phyloP scores from a whole-genome alignment of 2,797 vertebrate genomes.

The Epinephelus coioides region DNA sequence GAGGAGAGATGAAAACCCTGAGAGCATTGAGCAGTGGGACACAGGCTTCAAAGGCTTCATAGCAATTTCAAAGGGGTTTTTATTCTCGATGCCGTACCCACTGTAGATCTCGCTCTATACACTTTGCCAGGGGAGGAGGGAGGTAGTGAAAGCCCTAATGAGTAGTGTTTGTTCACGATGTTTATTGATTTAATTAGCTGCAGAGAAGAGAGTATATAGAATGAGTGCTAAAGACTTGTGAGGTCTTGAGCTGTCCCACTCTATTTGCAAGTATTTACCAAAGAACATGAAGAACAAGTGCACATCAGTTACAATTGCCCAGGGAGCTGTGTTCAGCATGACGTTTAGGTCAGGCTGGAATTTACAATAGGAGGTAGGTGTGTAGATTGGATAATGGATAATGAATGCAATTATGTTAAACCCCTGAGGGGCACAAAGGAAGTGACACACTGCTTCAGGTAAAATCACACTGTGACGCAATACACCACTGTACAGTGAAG shows the following conservation, averaged over 20 bases:
- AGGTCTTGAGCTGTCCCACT: slow-evolving; percentile 55
- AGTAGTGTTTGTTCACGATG: slow-evolving; percentile 56
- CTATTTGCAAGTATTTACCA: slow-evolving; percentile 59
- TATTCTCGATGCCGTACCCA: slow-evolving; percentile 41
- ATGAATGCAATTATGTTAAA: slow-evolving; percentile 59
- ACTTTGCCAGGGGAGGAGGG: slow-evolving; percentile 29
- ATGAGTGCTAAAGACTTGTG: slow-evolving; percentile 62
- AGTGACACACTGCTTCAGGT: slow-evolving; percentile 43
- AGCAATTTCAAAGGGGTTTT: slow-evolving; percentile 74
- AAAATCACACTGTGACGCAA: slow-evolving; percentile 26
- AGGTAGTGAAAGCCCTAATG: slow-evolving; percentile 49
- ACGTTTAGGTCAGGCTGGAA: slow-evolving; percentile 40
- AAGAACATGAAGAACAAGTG: slow-evolving; percentile 57
- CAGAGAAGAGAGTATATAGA: slow-evolving; percentile 49
- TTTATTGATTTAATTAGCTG: slow-evolving; percentile 75
- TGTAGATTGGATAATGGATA: slow-evolving; percentile 57
- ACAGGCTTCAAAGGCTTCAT: slow-evolving; percentile 73
- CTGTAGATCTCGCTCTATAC: slow-evolving; percentile 37
- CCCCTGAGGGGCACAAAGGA: slow-evolving; percentile 21
- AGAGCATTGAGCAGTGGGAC: slow-evolving; percentile 70
- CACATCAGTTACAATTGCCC: slow-evolving; percentile 53
- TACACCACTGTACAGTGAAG: slow-evolving; percentile 11
- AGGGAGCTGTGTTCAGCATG: slow-evolving; percentile 36
- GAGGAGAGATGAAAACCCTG: slow-evolving; percentile 71
- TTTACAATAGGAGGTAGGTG: slow-evolving; percentile 58